phyloP scores from a whole-genome alignment of 1,140 invertebrate species.

The Macrosteles quadrilineatus region DNA sequence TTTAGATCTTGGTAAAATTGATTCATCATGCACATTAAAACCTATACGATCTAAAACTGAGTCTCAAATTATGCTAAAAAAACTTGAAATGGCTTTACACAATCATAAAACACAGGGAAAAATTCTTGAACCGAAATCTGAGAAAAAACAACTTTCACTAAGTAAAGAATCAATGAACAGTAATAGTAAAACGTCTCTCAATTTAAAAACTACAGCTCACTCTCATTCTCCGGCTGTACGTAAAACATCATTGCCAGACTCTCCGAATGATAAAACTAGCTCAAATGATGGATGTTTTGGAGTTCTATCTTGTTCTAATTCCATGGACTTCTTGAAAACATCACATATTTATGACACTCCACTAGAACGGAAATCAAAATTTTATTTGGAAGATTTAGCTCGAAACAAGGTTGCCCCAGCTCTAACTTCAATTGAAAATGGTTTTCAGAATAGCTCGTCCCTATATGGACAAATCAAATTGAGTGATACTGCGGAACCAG shows the following conservation, averaged over 20 bases:
- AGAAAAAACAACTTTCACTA: too few species aligned
- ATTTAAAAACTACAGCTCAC: too few species aligned
- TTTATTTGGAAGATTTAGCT: neutral
- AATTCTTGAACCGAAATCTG: slow-evolving; percentile 15
- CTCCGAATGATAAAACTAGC: neutral
- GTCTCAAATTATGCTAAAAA: slow-evolving; percentile 43
- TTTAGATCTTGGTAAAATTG: slow-evolving; percentile 8
- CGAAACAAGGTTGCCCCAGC: neutral
- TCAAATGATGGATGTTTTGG: slow-evolving; percentile 11
- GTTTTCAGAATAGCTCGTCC: too few species aligned
- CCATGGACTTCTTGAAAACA: neutral
- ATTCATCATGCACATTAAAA: neutral
- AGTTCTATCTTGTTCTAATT: slow-evolving; percentile 22
- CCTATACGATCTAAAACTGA: slow-evolving; percentile 41
- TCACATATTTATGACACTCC: slow-evolving; percentile 28
- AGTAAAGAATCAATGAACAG: too few species aligned
- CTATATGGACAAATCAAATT: neutral
- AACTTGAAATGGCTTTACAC: slow-evolving; percentile 36
- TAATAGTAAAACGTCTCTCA: too few species aligned
- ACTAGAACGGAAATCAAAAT: slow-evolving; percentile 9
- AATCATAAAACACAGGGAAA: slow-evolving; percentile 20
- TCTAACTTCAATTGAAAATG: too few species aligned
- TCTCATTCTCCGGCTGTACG: neutral
- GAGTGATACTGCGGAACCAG: neutral
- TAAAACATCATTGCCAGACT: neutral